Evolutionary conservation across 2,113 vertebrate genomes (phyloP).

Genomic region (Eidolon helvum): DNA sequence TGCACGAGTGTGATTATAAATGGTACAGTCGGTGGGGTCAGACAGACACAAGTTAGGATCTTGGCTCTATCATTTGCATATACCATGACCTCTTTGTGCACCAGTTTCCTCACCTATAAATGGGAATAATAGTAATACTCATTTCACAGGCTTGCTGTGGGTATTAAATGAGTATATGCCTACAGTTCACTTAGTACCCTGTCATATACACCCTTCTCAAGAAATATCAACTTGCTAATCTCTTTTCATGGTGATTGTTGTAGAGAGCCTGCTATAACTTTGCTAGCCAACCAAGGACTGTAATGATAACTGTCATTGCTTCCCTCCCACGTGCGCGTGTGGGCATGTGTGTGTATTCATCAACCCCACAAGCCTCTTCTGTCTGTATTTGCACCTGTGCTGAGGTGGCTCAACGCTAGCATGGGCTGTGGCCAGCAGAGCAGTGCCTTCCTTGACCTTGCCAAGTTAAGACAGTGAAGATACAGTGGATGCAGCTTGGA

Average conservation of each 20-base stretch:
- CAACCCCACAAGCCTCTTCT: neutral
- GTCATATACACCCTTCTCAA: conserved; percentile 35
- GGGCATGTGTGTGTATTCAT: neutral
- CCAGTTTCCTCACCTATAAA: conserved; percentile 29
- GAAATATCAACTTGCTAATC: conserved; percentile 72
- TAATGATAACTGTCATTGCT: neutral
- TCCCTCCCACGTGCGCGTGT: neutral
- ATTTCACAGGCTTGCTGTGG: neutral
- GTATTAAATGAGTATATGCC: neutral
- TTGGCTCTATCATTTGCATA: neutral
- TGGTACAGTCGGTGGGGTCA: neutral
- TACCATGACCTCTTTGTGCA: neutral
- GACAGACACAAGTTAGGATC: neutral
- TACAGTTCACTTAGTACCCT: neutral
- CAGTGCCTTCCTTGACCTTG: neutral
- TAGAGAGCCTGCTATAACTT: conserved; percentile 13
- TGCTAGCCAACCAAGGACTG: conserved; percentile 15
- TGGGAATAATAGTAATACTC: neutral
- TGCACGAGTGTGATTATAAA: conserved; percentile 25
- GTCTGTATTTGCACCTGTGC: neutral
- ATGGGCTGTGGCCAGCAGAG: neutral
- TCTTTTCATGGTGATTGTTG: conserved; percentile 62
- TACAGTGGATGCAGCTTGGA: neutral
- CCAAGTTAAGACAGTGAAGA: neutral
- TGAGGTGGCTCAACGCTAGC: neutral